These are phyloP conservation scores for Porites rus DNA, from an alignment of 92 coral and sea anemone genomes.

Conservation along the genomic window DNA sequence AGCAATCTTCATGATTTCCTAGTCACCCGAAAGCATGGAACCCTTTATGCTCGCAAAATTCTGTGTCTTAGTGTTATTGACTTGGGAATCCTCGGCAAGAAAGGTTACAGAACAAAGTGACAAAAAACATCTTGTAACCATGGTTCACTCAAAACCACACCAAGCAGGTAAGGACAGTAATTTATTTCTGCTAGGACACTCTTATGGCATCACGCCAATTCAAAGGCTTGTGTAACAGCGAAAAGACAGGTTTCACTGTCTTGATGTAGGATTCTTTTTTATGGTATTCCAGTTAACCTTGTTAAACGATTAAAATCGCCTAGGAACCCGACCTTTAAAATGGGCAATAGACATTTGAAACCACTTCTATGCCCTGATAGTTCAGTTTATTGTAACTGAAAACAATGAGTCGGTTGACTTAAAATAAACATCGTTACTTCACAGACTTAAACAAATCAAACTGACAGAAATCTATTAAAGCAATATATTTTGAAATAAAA, in stretches of 20 bases:
- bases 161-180: conserved; percentile 19
- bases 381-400: too few relatives aligned
- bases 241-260: background rate
- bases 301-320: too few relatives aligned
- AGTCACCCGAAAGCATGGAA: background rate
- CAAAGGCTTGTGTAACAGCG: background rate
- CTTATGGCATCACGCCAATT: too few relatives aligned
- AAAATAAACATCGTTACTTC: too few relatives aligned
- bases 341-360: too few relatives aligned
- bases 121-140: conserved; percentile 21
- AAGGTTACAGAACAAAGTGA: background rate
- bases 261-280: too few relatives aligned
- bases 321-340: too few relatives aligned
- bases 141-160: conserved; percentile 29
- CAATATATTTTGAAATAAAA: background rate
- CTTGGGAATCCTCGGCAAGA: background rate
- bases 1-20: background rate
- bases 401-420: too few relatives aligned
- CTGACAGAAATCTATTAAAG: background rate
- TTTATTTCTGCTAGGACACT: background rate
- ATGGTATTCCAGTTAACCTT: too few relatives aligned
- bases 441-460: background rate
- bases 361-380: too few relatives aligned
- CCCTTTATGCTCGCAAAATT: background rate
- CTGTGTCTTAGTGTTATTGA: background rate